Evolutionary conservation across 2,113 vertebrate genomes (phyloP).

Genomic region (Notarius lentiginosus): DNA sequence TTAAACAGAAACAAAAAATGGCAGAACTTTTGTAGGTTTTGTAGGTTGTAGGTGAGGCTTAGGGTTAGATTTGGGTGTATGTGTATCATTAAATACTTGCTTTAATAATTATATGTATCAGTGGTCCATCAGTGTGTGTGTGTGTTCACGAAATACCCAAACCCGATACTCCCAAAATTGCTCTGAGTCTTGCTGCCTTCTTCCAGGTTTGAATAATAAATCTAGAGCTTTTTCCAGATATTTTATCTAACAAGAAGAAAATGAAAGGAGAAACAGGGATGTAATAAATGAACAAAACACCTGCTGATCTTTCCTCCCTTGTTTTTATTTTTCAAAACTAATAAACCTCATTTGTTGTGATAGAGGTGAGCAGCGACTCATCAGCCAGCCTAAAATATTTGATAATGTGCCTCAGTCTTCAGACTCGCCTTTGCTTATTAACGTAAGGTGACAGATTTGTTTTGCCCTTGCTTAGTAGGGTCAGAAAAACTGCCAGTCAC

Average conservation of each 20-base stretch:
- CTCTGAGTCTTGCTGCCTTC: conserved; percentile 30
- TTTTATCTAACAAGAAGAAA: conserved; percentile 42
- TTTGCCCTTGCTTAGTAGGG: conserved; percentile 39
- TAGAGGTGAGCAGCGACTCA: neutral
- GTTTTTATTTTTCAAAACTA: conserved; percentile 24
- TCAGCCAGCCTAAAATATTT: conserved; percentile 30
- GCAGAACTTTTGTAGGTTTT: neutral
- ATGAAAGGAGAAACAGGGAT: conserved; percentile 13
- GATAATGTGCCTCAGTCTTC: conserved; percentile 35
- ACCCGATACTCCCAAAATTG: conserved; percentile 1
- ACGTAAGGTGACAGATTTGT: conserved; percentile 47
- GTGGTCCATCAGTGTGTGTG: neutral
- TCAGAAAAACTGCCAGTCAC: conserved; percentile 46
- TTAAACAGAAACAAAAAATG: neutral
- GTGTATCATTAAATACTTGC: neutral
- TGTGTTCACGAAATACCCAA: neutral
- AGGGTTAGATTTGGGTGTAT: neutral
- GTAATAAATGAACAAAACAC: conserved; percentile 23
- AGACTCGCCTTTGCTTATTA: conserved; percentile 35
- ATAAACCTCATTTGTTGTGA: conserved; percentile 15
- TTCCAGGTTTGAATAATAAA: conserved; percentile 40
- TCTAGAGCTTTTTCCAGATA: conserved; percentile 34
- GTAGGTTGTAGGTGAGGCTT: neutral
- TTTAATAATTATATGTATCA: neutral
- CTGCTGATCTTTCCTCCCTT: neutral